Evolutionary conservation across 2,113 vertebrate genomes (phyloP).

Genomic region (Hippocampus zosterae): DNA sequence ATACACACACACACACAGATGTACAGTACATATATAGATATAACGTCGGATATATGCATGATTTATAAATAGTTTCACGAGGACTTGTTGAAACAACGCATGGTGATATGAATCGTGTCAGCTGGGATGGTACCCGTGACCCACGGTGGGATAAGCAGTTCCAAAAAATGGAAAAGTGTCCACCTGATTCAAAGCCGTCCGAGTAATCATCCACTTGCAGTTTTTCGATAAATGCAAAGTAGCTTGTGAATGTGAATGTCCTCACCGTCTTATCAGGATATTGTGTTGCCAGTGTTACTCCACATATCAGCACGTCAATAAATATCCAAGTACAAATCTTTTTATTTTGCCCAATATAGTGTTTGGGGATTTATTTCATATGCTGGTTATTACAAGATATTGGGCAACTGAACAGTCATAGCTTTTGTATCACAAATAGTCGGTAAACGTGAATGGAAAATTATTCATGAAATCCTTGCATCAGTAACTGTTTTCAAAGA

Average conservation of each 20-base stretch:
- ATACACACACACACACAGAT: no score
- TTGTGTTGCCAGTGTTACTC: background rate
- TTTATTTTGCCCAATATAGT: constrained; percentile 11
- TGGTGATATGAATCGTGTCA: background rate
- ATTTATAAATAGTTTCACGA: no score
- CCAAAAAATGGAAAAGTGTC: no score
- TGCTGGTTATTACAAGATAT: constrained; percentile 2
- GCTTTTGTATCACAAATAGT: background rate
- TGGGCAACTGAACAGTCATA: constrained; percentile 12
- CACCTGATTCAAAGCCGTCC: no score
- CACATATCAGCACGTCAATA: background rate
- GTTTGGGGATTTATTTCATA: background rate
- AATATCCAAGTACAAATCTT: background rate
- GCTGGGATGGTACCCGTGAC: no score
- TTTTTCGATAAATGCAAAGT: no score
- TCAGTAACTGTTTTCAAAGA: constrained; percentile 1
- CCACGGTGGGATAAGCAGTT: no score
- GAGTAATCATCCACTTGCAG: no score
- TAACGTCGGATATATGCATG: no score
- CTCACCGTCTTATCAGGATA: background rate
- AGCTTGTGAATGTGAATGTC: background rate
- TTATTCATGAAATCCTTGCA: background rate
- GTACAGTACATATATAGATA: no score
- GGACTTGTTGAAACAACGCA: background rate
- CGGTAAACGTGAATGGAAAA: background rate